phyloP scores from a whole-genome alignment of 2,888 invertebrate species.

The Nysson spinosus region DNA sequence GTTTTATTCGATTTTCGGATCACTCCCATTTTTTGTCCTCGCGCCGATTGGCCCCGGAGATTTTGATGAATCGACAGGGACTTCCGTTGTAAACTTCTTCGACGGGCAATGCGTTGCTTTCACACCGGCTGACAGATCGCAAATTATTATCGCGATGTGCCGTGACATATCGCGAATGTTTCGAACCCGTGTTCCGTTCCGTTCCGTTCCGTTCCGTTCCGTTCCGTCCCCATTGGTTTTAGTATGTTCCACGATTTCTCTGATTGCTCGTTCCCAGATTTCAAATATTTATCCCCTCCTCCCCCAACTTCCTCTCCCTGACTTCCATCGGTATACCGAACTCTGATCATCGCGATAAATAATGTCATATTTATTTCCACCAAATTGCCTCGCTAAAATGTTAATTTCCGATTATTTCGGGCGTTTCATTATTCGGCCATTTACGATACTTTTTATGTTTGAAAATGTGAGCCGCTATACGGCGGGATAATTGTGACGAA shows the following conservation, averaged over 20 bases:
- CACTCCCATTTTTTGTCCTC: neutral
- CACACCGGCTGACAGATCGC: constrained; percentile 33
- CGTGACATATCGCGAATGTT: constrained; percentile 1
- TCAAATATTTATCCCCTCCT: too few relatives aligned
- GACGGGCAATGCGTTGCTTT: constrained; percentile 18
- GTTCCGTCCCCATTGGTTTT: neutral
- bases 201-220: neutral
- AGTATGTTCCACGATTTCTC: neutral
- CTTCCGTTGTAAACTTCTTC: constrained; percentile 45
- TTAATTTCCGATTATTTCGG: too few relatives aligned
- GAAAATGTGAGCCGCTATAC: too few relatives aligned
- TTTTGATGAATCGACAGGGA: constrained; percentile 42
- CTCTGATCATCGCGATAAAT: too few relatives aligned
- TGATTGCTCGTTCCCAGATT: too few relatives aligned
- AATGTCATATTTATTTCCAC: too few relatives aligned
- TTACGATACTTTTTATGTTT: too few relatives aligned
- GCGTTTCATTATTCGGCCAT: too few relatives aligned
- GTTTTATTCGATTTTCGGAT: neutral
- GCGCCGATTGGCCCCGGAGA: constrained; percentile 31
- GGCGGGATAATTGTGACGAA: too few relatives aligned
- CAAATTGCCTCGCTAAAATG: too few relatives aligned
- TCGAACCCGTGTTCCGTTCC: neutral
- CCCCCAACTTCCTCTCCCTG: too few relatives aligned
- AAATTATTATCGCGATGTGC: constrained; percentile 34
- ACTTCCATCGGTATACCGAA: too few relatives aligned